Evolutionary conservation across 2,888 invertebrate species (phyloP), one percentile per base, ranked within the genome.

Genomic region (Polydrusus tereticollis): DNA sequence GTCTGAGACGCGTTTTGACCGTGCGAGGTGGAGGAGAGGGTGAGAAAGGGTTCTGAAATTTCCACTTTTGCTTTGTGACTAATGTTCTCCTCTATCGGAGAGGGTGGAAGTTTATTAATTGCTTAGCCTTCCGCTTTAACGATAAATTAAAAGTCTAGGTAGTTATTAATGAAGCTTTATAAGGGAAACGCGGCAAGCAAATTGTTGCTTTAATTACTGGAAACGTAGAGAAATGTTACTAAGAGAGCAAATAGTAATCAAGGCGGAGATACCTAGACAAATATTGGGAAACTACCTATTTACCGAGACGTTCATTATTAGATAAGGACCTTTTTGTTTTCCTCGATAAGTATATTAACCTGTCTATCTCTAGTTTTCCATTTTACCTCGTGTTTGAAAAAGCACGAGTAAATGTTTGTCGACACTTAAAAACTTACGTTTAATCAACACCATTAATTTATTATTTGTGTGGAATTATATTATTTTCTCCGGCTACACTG

Each of bases 1-100:
- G 59, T 66, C 67, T 67, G 45, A 67, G 58, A 59, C 60, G 33
- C 68, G 60, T 60, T 59, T 45, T 45, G 43, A 41, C 23, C 45
- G n/a, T n/a, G n/a, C n/a, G 20, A 26, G 20, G 55, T 29, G 57
- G 64, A 12, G 20, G 47, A 18, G 52, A 18, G 14, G n/a, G n/a
- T n/a, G n/a, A 18, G 29, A 57, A 64, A 64, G 69, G 69, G 69
- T 64, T 55, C 29, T 38, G 21, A 60, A 21, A 45, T 33, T 68
- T 41, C 43, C 60, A 20, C 21, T 6, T 26, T 50, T 59, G 23
- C 14, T 41, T 14, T 43, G 26, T 43, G 43, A 59, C 16, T 59
- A 59, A 59, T 41, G 16, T 14, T 41, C 21, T n/a, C 16, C 52
- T 23, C 41, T 43, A 43, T 43, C 21, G 5, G 7, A 7, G 12